These are phyloP conservation scores for Antedon mediterranea DNA, from an alignment of 53 echinoderm and acorn worm species.

Conservation along the genomic window DNA sequence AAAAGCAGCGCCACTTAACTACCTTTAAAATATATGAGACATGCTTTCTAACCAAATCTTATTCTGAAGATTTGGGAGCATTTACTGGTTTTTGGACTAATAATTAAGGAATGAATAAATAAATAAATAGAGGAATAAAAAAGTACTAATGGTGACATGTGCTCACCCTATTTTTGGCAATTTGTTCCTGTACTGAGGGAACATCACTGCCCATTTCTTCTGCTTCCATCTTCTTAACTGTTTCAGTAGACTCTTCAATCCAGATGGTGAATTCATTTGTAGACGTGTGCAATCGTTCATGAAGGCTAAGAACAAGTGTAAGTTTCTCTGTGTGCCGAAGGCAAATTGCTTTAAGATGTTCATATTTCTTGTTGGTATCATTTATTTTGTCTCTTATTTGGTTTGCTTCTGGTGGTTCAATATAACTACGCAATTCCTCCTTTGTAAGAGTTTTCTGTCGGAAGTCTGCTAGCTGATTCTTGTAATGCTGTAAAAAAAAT, in stretches of 20 bases:
- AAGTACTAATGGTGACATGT: neutral
- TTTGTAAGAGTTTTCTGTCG: slow-evolving; percentile 52
- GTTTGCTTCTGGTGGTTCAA: slow-evolving; percentile 55
- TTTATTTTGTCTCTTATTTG: slow-evolving; percentile 56
- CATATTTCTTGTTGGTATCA: slow-evolving; percentile 82
- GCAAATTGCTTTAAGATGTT: slow-evolving; percentile 66
- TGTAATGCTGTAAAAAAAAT: slow-evolving; percentile 35
- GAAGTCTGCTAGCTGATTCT: slow-evolving; percentile 56
- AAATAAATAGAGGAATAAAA: no score
- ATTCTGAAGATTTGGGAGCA: no score
- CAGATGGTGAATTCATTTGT: slow-evolving; percentile 61
- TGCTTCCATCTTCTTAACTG: slow-evolving; percentile 27
- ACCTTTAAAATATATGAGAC: no score
- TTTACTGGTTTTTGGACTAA: no score
- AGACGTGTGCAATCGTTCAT: slow-evolving; percentile 62
- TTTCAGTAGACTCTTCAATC: slow-evolving; percentile 65
- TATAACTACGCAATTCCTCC: slow-evolving; percentile 62
- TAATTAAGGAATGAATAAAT: no score
- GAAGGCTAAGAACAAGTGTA: slow-evolving; percentile 57
- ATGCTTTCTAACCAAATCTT: no score
- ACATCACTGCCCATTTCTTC: slow-evolving; percentile 54
- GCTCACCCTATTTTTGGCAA: slow-evolving; percentile 20
- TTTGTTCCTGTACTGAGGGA: slow-evolving; percentile 56
- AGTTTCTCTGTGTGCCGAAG: slow-evolving; percentile 72
- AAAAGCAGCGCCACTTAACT: no score